These are phyloP conservation scores for Calliphora vicina DNA, from an alignment of 1,140 invertebrate species.

Conservation along the genomic window DNA sequence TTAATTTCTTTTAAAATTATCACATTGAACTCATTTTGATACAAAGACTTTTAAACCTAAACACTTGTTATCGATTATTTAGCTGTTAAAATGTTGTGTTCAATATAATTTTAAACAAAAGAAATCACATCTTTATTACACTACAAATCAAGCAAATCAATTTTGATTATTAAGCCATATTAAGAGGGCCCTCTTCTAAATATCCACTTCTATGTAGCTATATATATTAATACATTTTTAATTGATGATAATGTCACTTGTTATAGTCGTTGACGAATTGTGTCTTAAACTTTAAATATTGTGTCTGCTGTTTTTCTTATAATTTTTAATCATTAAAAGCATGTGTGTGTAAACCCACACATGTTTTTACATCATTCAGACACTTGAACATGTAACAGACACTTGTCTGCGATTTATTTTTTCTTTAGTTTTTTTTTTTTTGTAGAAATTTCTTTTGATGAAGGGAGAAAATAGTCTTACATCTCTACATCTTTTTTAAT, in stretches of 20 bases:
- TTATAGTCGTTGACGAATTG: slow-evolving; percentile 28
- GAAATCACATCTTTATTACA: too few relatives aligned
- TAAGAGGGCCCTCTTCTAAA: too few relatives aligned
- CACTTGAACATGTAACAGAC: neutral
- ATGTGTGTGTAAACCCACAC: neutral
- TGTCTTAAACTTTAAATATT: slow-evolving; percentile 24
- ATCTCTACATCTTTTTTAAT: slow-evolving; percentile 4
- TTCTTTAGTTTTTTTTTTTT: neutral
- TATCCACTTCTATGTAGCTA: neutral
- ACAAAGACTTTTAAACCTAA: too few relatives aligned
- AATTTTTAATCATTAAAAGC: neutral
- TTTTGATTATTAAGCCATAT: too few relatives aligned
- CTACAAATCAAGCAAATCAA: too few relatives aligned
- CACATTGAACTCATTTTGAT: too few relatives aligned
- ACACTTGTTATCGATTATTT: too few relatives aligned
- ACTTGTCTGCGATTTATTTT: slow-evolving; percentile 1
- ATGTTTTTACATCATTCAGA: neutral
- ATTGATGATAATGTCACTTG: slow-evolving; percentile 31
- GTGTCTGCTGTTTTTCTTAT: neutral
- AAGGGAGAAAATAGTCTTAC: neutral
- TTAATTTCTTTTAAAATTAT: too few relatives aligned
- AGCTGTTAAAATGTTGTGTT: too few relatives aligned
- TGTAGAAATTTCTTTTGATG: neutral
- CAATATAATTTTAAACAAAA: too few relatives aligned
- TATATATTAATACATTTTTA: slow-evolving; percentile 16